phyloP scores from a whole-genome alignment of 2,888 invertebrate species.

The Caenorhabditis sulstoni region DNA sequence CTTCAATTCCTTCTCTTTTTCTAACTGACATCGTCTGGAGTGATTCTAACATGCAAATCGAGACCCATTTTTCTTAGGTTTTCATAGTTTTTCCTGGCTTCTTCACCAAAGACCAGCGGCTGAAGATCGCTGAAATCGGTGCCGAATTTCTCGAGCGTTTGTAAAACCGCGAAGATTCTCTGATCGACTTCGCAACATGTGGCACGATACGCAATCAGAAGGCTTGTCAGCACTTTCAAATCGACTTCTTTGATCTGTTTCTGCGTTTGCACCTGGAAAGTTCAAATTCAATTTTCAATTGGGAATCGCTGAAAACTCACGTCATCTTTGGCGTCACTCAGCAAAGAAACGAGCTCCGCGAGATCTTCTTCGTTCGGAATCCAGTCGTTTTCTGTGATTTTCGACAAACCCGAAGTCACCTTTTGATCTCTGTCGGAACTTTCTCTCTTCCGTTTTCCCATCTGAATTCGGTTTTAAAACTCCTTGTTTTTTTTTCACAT shows the following conservation, averaged over 20 bases:
- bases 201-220: constrained; percentile 38
- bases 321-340: constrained; percentile 51
- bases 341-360: constrained; percentile 14
- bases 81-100: constrained; percentile 65
- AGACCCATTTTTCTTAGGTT: constrained; percentile 66
- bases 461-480: constrained; percentile 3
- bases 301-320: constrained; percentile 3
- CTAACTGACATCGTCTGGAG: constrained; percentile 64
- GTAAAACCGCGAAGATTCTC: constrained; percentile 32
- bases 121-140: constrained; percentile 55
- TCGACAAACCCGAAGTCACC: constrained; percentile 1
- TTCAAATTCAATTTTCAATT: constrained; percentile 6
- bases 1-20: background rate
- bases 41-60: constrained; percentile 67
- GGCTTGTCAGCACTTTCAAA: constrained; percentile 31
- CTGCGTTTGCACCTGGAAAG: constrained; percentile 34
- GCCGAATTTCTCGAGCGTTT: constrained; percentile 45
- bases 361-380: constrained; percentile 31
- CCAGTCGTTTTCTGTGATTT: constrained; percentile 32
- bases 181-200: constrained; percentile 37
- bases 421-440: background rate
- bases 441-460: constrained; percentile 27
- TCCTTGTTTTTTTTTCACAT: background rate
- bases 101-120: constrained; percentile 69
- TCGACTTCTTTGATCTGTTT: constrained; percentile 24